Percentiles rank a stretch among this genome's conserved stretches.
phyloP scores from a whole-genome alignment of 1,140 invertebrate species.

The Cotesia glomerata region DNA sequence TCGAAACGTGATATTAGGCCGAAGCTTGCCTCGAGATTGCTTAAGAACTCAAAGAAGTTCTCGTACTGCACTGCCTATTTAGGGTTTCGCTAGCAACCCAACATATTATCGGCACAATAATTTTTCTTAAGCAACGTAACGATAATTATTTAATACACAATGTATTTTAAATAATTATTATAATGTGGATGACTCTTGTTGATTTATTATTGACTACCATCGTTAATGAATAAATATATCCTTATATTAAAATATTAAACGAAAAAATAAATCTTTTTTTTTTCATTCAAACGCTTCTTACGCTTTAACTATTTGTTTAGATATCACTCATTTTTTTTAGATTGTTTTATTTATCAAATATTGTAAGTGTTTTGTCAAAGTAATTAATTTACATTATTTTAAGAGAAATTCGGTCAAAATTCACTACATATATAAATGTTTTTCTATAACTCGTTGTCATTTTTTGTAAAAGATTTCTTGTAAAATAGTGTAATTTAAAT shows the following conservation, averaged over 20 bases:
- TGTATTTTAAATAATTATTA: slow-evolving; percentile 43
- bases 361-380: no score
- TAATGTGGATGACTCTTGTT: slow-evolving; percentile 18
- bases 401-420: no score
- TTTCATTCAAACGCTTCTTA: no score
- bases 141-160: slow-evolving; percentile 34
- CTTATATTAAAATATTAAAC: neutral
- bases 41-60: slow-evolving; percentile 57
- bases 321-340: no score
- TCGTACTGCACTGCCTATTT: slow-evolving; percentile 65
- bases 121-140: slow-evolving; percentile 62
- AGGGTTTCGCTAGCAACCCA: slow-evolving; percentile 63
- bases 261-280: slow-evolving; percentile 4
- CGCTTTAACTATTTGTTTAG: no score
- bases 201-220: slow-evolving; percentile 5
- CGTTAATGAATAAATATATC: neutral
- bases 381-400: no score
- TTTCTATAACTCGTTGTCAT: no score
- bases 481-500: no score
- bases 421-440: no score
- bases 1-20: slow-evolving; percentile 65
- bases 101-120: slow-evolving; percentile 65
- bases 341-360: no score
- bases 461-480: no score
- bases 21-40: slow-evolving; percentile 65